A percentile compares a stretch with the other conserved stretches of the same genome.
These are phyloP conservation scores for Branchipolynoe longqiensis DNA, from an alignment of 2,888 invertebrate species.

Conservation along the genomic window DNA sequence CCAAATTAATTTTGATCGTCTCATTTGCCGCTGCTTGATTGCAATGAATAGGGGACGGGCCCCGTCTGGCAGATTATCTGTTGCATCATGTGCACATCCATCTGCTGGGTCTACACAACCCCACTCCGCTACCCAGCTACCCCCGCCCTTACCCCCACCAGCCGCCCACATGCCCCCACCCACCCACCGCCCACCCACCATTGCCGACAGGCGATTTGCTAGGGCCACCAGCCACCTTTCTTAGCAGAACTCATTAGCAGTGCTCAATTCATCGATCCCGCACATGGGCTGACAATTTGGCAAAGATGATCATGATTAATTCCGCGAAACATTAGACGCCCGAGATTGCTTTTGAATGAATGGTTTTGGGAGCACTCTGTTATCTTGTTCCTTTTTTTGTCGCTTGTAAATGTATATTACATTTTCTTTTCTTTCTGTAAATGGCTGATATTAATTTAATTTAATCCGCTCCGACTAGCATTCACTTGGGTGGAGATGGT, in stretches of 20 bases:
- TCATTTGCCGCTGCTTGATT: background rate
- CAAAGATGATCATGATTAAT: constrained; percentile 41
- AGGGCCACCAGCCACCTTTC: constrained; percentile 8
- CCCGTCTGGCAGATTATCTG: constrained; percentile 30
- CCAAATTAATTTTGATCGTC: constrained; percentile 1
- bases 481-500: too few relatives aligned
- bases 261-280: constrained; percentile 13
- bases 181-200: too few relatives aligned
- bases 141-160: too few relatives aligned
- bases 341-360: constrained; percentile 17
- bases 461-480: too few relatives aligned
- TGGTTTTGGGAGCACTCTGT: constrained; percentile 4
- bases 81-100: background rate
- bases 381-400: too few relatives aligned
- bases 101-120: constrained; percentile 13
- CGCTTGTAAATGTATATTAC: too few relatives aligned
- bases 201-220: background rate
- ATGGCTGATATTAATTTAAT: background rate
- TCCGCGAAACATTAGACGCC: constrained; percentile 22
- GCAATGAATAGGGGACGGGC: too few relatives aligned
- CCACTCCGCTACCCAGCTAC: background rate
- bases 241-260: constrained; percentile 38
- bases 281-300: constrained; percentile 3
- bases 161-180: too few relatives aligned
- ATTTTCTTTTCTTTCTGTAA: too few relatives aligned